Percentiles rank a stretch among this genome's conserved stretches.
phyloP scores from a whole-genome alignment of 2,888 invertebrate genomes.

The Drosophila mayaguana region DNA sequence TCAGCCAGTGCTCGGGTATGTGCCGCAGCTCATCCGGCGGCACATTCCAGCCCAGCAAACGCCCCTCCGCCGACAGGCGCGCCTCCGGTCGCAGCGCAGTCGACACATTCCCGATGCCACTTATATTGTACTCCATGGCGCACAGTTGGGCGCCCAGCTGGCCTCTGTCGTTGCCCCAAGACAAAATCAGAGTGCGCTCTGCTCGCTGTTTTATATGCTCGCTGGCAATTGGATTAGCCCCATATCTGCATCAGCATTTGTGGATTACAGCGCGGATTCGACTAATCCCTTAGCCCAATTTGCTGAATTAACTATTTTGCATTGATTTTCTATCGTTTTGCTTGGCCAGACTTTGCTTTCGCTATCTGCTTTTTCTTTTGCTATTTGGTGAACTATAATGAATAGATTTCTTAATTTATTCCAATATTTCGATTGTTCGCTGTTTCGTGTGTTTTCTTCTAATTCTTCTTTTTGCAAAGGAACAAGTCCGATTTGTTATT shows the following conservation, averaged over 20 bases:
- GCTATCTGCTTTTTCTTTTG: slow-evolving; percentile 16
- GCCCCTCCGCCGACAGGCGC: slow-evolving; percentile 80
- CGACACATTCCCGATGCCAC: slow-evolving; percentile 69
- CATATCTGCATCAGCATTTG: slow-evolving; percentile 41
- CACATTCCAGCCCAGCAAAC: slow-evolving; percentile 91
- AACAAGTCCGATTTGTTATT: neutral
- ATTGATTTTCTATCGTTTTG: slow-evolving; percentile 54
- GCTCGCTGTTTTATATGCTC: slow-evolving; percentile 52
- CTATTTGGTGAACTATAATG: neutral
- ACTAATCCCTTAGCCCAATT: slow-evolving; percentile 57
- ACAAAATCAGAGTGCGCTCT: slow-evolving; percentile 58
- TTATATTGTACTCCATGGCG: slow-evolving; percentile 65
- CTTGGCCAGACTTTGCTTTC: neutral
- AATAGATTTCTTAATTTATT: neutral
- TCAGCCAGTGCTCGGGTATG: slow-evolving; percentile 93
- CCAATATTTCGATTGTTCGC: neutral
- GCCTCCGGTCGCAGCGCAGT: slow-evolving; percentile 78
- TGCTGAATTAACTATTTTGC: slow-evolving; percentile 49
- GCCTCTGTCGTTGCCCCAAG: slow-evolving; percentile 58
- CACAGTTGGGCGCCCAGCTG: slow-evolving; percentile 21
- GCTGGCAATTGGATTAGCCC: slow-evolving; percentile 63
- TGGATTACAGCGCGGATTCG: slow-evolving; percentile 59
- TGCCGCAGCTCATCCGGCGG: slow-evolving; percentile 91
- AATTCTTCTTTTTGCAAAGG: too few species aligned
- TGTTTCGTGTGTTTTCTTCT: neutral